These are phyloP conservation scores for Carapus acus DNA, from an alignment of 2,797 vertebrate species.

Conservation along the genomic window DNA sequence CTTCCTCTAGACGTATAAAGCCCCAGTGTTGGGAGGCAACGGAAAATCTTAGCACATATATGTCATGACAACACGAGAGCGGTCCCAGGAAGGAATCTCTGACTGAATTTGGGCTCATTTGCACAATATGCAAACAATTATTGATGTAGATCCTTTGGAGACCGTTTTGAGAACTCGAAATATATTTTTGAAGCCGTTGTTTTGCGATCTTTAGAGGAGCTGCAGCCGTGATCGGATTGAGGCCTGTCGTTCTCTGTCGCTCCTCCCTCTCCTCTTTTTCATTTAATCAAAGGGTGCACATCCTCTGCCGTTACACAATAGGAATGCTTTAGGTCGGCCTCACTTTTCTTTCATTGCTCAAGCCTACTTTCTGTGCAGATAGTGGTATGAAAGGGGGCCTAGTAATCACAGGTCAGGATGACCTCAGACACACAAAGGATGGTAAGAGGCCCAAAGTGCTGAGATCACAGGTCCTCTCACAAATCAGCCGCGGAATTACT, in stretches of 20 bases:
- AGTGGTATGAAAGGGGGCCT: conserved; percentile 53
- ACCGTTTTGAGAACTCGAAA: no score
- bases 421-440: conserved; percentile 45
- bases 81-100: not conserved
- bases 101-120: conserved; percentile 6
- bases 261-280: conserved; percentile 25
- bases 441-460: conserved; percentile 43
- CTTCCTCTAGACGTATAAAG: conserved; percentile 45
- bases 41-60: conserved; percentile 24
- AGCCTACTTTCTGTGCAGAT: conserved; percentile 46
- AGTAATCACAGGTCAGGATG: conserved; percentile 49
- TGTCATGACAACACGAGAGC: conserved; percentile 20
- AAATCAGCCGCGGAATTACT: conserved; percentile 29
- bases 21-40: conserved; percentile 33
- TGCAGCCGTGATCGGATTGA: conserved; percentile 20
- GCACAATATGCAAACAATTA: conserved; percentile 18
- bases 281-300: conserved; percentile 33
- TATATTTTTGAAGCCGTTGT: no score
- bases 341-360: conserved; percentile 36
- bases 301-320: not conserved
- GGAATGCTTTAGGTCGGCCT: conserved; percentile 5
- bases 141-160: no score
- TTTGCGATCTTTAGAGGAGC: no score
- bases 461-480: conserved; percentile 48
- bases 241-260: conserved; percentile 18